A percentile compares a stretch with the other conserved stretches of the same genome.
phyloP scores from a whole-genome alignment of 1,140 invertebrate genomes.

The Brachionus sp. region DNA sequence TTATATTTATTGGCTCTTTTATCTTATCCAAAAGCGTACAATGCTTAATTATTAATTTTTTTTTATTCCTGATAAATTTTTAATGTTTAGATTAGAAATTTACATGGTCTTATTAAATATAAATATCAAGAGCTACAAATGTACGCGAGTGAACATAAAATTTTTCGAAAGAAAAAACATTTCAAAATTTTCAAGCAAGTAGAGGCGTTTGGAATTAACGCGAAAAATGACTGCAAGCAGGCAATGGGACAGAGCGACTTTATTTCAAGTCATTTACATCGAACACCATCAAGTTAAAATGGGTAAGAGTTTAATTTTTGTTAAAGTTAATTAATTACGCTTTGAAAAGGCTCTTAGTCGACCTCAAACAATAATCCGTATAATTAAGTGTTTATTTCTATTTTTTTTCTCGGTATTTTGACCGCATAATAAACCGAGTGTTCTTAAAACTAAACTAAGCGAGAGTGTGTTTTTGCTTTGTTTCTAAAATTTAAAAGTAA shows the following conservation, averaged over 20 bases:
- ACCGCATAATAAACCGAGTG: slow-evolving; percentile 7
- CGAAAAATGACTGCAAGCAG: background rate
- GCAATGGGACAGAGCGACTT: background rate
- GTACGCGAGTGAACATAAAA: background rate
- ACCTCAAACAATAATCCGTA: background rate
- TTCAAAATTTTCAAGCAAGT: background rate
- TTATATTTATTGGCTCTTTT: slow-evolving; percentile 37
- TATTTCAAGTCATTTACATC: background rate
- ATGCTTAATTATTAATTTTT: slow-evolving; percentile 10
- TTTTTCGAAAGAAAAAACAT: background rate
- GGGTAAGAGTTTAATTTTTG: slow-evolving; percentile 12
- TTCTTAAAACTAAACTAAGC: background rate
- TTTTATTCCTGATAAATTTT: slow-evolving; percentile 30
- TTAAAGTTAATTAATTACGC: background rate
- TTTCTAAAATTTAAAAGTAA: background rate
- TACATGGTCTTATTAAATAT: background rate
- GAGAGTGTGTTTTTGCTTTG: background rate
- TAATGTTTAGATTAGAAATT: slow-evolving; percentile 35
- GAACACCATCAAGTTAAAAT: background rate
- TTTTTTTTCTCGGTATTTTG: slow-evolving; percentile 32
- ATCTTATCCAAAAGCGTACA: slow-evolving; percentile 43
- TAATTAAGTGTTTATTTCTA: slow-evolving; percentile 32
- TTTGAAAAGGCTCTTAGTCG: background rate
- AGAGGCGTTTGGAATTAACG: too few relatives aligned
- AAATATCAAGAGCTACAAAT: background rate